Evolutionary conservation across 2,113 vertebrate species (phyloP), one percentile per base, ranked within the genome.

Genomic region (Zosterops japonicus): DNA sequence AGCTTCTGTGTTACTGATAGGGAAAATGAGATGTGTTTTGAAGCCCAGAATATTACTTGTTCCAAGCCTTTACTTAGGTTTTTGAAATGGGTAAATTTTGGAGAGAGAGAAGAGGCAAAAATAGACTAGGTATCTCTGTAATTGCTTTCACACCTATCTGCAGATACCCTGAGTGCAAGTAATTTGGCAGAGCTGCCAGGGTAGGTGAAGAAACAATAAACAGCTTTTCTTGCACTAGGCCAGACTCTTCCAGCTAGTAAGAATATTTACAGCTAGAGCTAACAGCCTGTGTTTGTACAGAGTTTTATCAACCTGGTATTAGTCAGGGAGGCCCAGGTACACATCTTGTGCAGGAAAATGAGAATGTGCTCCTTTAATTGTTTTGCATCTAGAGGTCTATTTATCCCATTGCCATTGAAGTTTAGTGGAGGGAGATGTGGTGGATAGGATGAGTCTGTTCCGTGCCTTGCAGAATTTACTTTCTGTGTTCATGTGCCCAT

Each of bases 91-190:
- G 33, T 82, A 55, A 27, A 70, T 67, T 88, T 72, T 90, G 55
- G 90, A n/a, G 56, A 83, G 39, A 70, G 57, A 86, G 86, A 90
- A 41, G 35, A 52, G 55, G 13, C 33, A 80, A 83, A 89, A 90
- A 77, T 77, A 93, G 59, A 67, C 29, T 23, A 72, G 29, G 20
- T 67, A 49, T 69, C 39, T 85, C 83, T 93, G 25, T 81, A 93
- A 86, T 86, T 95, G 68, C 75, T 77, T 94, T 94, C 85, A 93
- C 68, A 77, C 68, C 64, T 86, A 39, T 91, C 69, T 82, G 44
- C 80, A 81, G 75, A 75, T 92, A 64, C 36, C 21, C 31, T 60
- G 56, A 29, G 42, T 44, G 60, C 68, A 74, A 81, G 60, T 67
- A 36, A 64, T 94, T 94, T 89, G 56, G 68, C 52, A 83, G 75